Evolutionary conservation across 2,888 invertebrate genomes (phyloP), one percentile per base, ranked within the genome.

Genomic region (Bombylius discolor): DNA sequence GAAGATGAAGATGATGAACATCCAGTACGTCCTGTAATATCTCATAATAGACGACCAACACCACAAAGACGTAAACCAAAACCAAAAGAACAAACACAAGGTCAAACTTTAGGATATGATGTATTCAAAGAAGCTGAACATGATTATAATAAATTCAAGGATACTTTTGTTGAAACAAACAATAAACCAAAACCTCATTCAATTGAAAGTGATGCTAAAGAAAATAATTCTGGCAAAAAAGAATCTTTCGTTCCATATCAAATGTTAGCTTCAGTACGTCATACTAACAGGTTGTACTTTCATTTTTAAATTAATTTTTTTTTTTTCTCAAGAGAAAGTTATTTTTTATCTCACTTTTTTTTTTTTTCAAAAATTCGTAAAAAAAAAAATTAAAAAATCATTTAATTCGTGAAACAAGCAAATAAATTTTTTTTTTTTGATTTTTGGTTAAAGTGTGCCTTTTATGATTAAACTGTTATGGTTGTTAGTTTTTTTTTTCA

Each of bases 231-330:
- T 1, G 64, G 70, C n/a, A 64, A 72, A 8, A 68, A 70, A 9
- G 71, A 73, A 51, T 69, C 73, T 45, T 85, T 84, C 64, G 75
- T 83, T 9, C 85, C 85, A 0, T 75, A 78, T 0, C 80, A 80
- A 68, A 72, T 81, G 60, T 83, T 84, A 64, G 80, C 84, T 0
- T 85, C 85, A 72, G 84, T 86, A 0, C 75, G 87, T 78, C 79
- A 1, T 11, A 51, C 55, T 39, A 55, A 51, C 9, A 49, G 39
- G 39, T 42, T 42, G 11, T 42, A 11, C 23, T 23, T 23, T 23
- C 23, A 23, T 23, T 23, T 23, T 23, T 23, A 23, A 23, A 23
- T 23, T 3, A 23, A 23, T 23, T 2, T 23, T 23, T 23, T 23
- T 23, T 23, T 23, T 23, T 23, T 23, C 23, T 23, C 23, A 23